Base-by-base conservation (phyloP, 2,797 vertebrate species). In the Thripadectes ignobilis region DNA sequence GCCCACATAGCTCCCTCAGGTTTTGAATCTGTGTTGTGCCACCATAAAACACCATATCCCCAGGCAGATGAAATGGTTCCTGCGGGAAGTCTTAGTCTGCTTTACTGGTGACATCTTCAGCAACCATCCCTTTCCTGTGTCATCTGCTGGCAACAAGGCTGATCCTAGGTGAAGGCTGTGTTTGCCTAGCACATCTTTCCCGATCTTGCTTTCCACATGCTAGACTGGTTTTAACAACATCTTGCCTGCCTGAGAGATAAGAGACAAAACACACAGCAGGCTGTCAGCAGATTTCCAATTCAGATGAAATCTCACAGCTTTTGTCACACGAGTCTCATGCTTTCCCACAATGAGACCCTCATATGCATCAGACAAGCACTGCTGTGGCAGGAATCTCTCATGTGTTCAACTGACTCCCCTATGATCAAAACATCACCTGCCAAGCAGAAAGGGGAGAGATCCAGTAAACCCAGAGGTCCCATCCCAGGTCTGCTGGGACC, bases 401-500 rank as follows among this genome's bases (percentile, higher is more conserved):
- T 0, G 0, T 34, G 14, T 34, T 71, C 69, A 30, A 7, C 3
- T 0, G 0, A 9, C 67, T 79, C 62, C 52, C 45, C 21, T 18
- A 13, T 1, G 6, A 71, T 12, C 55, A 85, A 67, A 89, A 38
- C 22, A 69, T 41, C 57, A 21, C 16, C 58, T 69, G 32, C 32
- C 39, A 63, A 88, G 36, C 15, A 88, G 69, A 34, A 48, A 27
- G 22, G 4, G 5, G 4, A 59, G 38, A 54, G 12, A 73, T 10
- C 32, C 72, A 63, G 72, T 18, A 73, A 83, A 76, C 38, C 12
- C 55, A 73, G 49, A 78, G 16, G 14, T 36, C 14, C 8, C 4
- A 16, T 81, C 51, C 39, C 54, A 46, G 12, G 14, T 29, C 72
- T 88, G 27, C 52, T 83, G 83, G 52, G 17, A 88, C 4, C 16